Conservation (phyloP, 2,797 vertebrate species). For the Nothura maculosa region DNA sequence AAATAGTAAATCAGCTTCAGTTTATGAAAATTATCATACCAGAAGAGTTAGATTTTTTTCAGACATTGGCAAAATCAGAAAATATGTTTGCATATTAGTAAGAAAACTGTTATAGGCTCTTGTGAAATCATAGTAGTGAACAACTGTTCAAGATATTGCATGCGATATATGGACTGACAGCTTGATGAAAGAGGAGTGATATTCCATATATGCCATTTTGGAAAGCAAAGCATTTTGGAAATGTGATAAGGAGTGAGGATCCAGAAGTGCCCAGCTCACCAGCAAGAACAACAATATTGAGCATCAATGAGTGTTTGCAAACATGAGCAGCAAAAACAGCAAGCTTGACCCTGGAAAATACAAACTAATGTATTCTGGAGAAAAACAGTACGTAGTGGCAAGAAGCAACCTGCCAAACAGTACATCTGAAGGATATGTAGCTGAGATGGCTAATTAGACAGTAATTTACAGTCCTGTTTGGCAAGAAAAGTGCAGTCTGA, state of each 20-base stretch:
- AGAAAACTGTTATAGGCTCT: not conserved
- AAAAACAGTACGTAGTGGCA: not conserved
- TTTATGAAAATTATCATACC: not conserved
- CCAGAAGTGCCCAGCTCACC: not conserved
- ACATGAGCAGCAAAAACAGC: not conserved
- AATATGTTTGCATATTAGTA: not conserved
- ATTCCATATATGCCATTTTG: not conserved
- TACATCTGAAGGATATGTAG: not conserved
- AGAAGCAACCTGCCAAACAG: not conserved
- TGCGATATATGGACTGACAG: not conserved
- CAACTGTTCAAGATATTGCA: not conserved
- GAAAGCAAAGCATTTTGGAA: not conserved
- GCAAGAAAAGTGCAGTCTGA: not conserved
- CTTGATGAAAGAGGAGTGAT: not conserved
- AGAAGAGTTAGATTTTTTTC: not conserved
- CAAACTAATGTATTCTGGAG: not conserved
- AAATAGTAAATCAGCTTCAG: not conserved
- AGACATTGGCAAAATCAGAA: not conserved
- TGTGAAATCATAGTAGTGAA: not conserved
- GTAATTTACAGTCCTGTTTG: not conserved
- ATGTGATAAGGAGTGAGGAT: not conserved
- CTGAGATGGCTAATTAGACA: not conserved
- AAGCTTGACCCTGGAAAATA: not conserved
- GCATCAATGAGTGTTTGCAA: not conserved
- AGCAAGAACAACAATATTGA: rapidly evolving